These are phyloP conservation scores for Odontamblyopus rebecca DNA, from an alignment of 2,797 vertebrate genomes.

Conservation along the genomic window DNA sequence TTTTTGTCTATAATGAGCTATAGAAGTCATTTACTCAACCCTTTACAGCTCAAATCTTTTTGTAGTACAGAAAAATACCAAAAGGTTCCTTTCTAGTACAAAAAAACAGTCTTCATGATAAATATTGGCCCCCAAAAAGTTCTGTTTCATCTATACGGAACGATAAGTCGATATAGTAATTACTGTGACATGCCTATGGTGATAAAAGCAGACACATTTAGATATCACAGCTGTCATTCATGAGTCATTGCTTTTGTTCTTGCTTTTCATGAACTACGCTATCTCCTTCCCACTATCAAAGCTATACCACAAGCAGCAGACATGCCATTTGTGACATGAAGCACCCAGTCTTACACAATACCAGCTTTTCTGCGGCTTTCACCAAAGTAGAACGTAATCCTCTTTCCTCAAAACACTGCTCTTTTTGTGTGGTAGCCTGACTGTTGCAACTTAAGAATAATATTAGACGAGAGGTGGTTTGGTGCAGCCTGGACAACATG, in stretches of 20 bases:
- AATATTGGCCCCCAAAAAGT: too few species aligned
- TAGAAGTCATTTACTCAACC: too few species aligned
- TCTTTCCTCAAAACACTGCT: conserved; percentile 34
- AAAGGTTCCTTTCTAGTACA: too few species aligned
- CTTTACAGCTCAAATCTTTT: too few species aligned
- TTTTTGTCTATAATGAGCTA: too few species aligned
- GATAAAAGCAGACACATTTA: not conserved
- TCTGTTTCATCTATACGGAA: too few species aligned
- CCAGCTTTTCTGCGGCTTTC: not conserved
- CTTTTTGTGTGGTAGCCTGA: conserved; percentile 16
- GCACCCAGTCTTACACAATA: conserved; percentile 15
- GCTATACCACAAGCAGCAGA: not conserved
- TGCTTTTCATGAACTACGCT: not conserved
- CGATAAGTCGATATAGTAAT: too few species aligned
- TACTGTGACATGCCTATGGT: not conserved
- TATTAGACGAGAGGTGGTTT: conserved; percentile 34
- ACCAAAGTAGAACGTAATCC: conserved; percentile 30
- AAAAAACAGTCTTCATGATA: too few species aligned
- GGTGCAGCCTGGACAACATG: conserved; percentile 19
- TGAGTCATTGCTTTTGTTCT: not conserved
- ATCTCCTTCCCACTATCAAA: conserved; percentile 4
- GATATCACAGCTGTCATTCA: not conserved
- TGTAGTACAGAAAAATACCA: too few species aligned
- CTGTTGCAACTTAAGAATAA: conserved; percentile 31
- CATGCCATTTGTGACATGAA: conserved; percentile 11